Evolutionary conservation across 2,888 invertebrate genomes (phyloP).

Genomic region (Plagodis pulveraria): DNA sequence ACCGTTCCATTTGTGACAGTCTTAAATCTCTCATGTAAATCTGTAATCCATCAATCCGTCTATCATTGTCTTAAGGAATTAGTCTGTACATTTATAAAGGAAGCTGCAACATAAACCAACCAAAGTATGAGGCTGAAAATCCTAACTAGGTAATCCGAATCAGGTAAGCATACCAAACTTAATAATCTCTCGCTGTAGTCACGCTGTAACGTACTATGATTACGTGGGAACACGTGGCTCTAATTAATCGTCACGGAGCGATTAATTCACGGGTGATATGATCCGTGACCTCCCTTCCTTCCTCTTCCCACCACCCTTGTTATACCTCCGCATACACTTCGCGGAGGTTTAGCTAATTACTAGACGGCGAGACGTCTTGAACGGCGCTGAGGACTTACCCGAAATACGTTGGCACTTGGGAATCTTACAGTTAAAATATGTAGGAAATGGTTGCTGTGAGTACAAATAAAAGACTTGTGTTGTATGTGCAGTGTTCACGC

Average conservation of each 20-base stretch:
- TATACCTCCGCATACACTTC: slow-evolving; percentile 39
- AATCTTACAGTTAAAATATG: slow-evolving; percentile 30
- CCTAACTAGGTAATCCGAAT: background rate
- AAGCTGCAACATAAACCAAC: no score
- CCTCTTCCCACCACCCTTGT: slow-evolving; percentile 17
- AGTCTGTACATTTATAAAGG: no score
- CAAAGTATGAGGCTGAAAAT: no score
- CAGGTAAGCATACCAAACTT: slow-evolving; percentile 16
- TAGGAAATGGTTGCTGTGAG: slow-evolving; percentile 2
- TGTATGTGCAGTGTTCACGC: no score
- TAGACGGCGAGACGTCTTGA: slow-evolving; percentile 63
- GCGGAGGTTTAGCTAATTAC: slow-evolving; percentile 62
- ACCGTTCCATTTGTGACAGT: background rate
- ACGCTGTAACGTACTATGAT: slow-evolving; percentile 52
- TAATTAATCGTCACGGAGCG: slow-evolving; percentile 79
- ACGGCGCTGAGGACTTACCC: slow-evolving; percentile 60
- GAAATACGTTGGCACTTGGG: slow-evolving; percentile 39
- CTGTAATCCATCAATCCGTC: no score
- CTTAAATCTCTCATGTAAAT: no score
- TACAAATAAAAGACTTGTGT: no score
- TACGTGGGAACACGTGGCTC: slow-evolving; percentile 65
- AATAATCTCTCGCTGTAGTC: slow-evolving; percentile 28
- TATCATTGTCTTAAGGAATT: no score
- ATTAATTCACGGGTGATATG: slow-evolving; percentile 82
- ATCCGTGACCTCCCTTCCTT: slow-evolving; percentile 57